Percentiles rank a stretch among this genome's conserved stretches.
phyloP scores from a whole-genome alignment of 2,797 vertebrate species.

The Apodemus agrarius region DNA sequence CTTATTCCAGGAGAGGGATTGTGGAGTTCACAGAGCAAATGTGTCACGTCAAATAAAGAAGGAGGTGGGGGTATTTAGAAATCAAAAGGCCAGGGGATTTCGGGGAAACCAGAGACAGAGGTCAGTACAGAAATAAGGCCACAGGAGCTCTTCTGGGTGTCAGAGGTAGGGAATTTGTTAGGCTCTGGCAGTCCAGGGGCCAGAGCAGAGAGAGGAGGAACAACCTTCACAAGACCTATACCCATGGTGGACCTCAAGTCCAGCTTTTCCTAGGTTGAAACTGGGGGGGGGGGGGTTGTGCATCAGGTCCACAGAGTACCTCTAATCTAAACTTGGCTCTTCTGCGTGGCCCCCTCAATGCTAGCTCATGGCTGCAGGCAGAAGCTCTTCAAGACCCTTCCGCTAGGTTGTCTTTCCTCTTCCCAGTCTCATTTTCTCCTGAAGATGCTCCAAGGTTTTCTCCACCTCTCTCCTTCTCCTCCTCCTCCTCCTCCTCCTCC shows the following conservation, averaged over 20 bases:
- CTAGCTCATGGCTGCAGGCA: neutral
- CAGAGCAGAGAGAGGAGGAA: neutral
- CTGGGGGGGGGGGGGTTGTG: neutral
- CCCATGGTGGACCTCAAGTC: neutral
- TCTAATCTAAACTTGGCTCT: neutral
- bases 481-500: neutral
- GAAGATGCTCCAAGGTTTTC: neutral
- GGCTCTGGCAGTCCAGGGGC: neutral
- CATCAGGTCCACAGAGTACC: neutral
- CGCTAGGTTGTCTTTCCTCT: neutral
- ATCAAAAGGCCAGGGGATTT: neutral
- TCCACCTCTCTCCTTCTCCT: neutral
- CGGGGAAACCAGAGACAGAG: neutral
- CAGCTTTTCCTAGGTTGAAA: neutral
- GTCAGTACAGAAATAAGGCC: neutral
- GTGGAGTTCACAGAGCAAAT: conserved; percentile 44
- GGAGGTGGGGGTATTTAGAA: neutral
- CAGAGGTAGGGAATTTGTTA: neutral
- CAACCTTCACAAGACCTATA: neutral
- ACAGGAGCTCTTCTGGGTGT: neutral
- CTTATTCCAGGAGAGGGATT: conserved; percentile 61
- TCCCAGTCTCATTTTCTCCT: neutral
- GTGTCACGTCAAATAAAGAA: conserved; percentile 15
- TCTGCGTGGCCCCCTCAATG: neutral
- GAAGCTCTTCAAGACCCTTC: neutral